Evolutionary conservation across 2,888 invertebrate species (phyloP).

Genomic region (Philonicus albiceps): DNA sequence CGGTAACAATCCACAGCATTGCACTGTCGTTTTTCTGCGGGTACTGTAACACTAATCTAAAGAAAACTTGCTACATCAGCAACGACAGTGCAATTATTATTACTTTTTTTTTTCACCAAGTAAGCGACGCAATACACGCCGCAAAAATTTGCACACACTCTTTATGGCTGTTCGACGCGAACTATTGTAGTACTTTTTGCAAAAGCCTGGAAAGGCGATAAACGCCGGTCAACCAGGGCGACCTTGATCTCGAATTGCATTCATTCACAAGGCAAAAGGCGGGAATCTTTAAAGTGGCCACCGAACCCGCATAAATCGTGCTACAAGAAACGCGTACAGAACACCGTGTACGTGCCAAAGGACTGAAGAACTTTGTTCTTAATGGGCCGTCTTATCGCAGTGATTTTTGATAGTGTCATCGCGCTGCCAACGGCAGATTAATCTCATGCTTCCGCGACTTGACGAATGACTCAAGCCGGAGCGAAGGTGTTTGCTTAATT

Average conservation of each 20-base stretch:
- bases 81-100: not conserved
- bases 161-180: not conserved
- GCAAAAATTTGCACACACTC: not conserved
- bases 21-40: not conserved
- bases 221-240: not conserved
- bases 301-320: not conserved
- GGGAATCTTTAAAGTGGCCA: not conserved
- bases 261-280: not conserved
- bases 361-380: not conserved
- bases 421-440: not conserved
- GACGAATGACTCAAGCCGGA: not conserved
- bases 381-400: not conserved
- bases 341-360: not conserved
- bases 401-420: conserved; percentile 11
- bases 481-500: not conserved
- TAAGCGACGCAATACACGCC: not conserved
- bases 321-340: not conserved
- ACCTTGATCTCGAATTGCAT: conserved; percentile 16
- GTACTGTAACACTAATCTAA: not conserved
- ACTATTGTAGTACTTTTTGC: not conserved
- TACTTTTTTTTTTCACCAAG: not conserved
- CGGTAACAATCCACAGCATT: not conserved
- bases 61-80: not conserved
- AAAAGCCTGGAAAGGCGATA: not conserved
- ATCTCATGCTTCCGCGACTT: not conserved